Percentiles rank a stretch among this genome's conserved stretches.
Evolutionary conservation across 2,888 invertebrate genomes (phyloP).

Genomic region (Erebia aethiops): DNA sequence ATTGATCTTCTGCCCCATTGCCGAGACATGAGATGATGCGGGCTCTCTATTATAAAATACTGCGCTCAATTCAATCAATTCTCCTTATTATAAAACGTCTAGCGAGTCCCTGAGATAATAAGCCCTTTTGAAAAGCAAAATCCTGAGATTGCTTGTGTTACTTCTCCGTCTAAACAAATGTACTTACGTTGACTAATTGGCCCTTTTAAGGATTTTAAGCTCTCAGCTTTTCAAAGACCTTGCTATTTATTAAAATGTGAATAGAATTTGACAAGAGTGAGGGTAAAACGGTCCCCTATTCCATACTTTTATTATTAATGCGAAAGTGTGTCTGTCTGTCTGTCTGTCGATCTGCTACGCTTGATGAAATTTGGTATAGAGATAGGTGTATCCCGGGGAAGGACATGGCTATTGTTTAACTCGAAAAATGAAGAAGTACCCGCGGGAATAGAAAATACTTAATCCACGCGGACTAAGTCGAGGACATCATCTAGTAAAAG

Average conservation of each 20-base stretch:
- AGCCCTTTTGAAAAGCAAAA: slow-evolving; percentile 32
- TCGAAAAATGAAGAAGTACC: too few relatives aligned
- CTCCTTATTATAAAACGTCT: slow-evolving; percentile 20
- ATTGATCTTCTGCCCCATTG: not conserved
- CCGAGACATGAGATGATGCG: slow-evolving; percentile 23
- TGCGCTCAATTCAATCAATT: slow-evolving; percentile 27
- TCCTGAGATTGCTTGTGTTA: slow-evolving; percentile 23
- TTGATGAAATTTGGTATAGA: too few relatives aligned
- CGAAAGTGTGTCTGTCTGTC: too few relatives aligned
- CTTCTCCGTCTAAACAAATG: slow-evolving; percentile 4
- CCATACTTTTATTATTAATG: too few relatives aligned
- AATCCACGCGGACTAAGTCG: too few relatives aligned
- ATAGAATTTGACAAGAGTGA: not conserved
- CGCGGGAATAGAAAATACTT: too few relatives aligned
- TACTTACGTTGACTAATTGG: slow-evolving; percentile 28
- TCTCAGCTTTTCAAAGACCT: slow-evolving; percentile 20
- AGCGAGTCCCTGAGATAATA: slow-evolving; percentile 14
- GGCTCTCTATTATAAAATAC: slow-evolving; percentile 31
- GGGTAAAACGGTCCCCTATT: too few relatives aligned
- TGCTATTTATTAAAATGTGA: slow-evolving; percentile 24
- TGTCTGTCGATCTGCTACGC: too few relatives aligned
- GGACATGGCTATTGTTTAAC: too few relatives aligned
- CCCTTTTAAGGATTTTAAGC: slow-evolving; percentile 24
- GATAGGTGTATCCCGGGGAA: too few relatives aligned
- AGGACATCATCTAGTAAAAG: too few relatives aligned